These are phyloP conservation scores for Neoarius graeffei DNA, from an alignment of 2,113 vertebrate genomes.

Conservation along the genomic window DNA sequence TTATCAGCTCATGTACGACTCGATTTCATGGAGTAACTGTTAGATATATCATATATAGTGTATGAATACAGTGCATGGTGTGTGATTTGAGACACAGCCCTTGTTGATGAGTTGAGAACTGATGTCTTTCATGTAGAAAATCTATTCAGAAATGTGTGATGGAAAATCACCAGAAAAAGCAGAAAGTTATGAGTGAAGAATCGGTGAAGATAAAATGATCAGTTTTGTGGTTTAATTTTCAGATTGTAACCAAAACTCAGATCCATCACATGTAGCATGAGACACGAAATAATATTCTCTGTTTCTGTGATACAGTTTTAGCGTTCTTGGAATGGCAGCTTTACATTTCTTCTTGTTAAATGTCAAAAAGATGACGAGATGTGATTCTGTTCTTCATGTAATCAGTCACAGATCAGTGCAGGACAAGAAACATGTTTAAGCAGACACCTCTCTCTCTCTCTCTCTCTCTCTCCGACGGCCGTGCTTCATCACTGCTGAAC, in stretches of 20 bases:
- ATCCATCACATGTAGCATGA: background rate
- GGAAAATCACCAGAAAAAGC: too few species aligned
- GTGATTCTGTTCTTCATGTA: background rate
- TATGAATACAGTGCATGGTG: background rate
- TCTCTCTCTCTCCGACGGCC: background rate
- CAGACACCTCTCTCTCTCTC: background rate
- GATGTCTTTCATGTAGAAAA: background rate
- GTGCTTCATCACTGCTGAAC: slow-evolving; percentile 46
- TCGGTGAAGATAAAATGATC: background rate
- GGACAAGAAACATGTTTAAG: background rate
- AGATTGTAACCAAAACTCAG: background rate
- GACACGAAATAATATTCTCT: background rate
- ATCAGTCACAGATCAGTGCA: background rate
- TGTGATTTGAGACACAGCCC: background rate
- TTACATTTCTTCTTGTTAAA: background rate
- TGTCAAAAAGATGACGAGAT: background rate
- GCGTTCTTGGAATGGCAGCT: background rate
- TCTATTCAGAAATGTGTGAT: background rate
- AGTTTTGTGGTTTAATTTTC: background rate
- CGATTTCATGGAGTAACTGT: too few species aligned
- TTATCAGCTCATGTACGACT: too few species aligned
- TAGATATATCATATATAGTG: background rate
- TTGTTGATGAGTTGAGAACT: background rate
- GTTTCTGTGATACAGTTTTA: background rate
- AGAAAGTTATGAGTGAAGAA: background rate